phyloP scores from a whole-genome alignment of 2,888 invertebrate genomes.

The Polydrusus tereticollis region DNA sequence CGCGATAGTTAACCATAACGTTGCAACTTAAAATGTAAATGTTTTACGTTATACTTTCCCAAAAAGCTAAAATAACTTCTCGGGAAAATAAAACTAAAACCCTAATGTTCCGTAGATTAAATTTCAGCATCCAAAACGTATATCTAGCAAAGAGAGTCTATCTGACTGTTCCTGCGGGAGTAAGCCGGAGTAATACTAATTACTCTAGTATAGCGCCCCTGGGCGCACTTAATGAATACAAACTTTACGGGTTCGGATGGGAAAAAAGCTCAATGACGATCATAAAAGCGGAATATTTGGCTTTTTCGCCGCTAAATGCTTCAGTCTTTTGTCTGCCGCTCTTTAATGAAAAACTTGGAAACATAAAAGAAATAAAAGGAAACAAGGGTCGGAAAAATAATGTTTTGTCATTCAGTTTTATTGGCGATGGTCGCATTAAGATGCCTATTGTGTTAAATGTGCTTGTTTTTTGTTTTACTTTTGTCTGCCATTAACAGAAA shows the following conservation, averaged over 20 bases:
- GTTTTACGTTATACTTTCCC: not conserved
- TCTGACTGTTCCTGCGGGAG: conserved; percentile 42
- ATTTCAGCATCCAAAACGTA: conserved; percentile 38
- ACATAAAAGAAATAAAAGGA: conserved; percentile 40
- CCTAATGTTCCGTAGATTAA: conserved; percentile 37
- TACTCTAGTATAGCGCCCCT: conserved; percentile 43
- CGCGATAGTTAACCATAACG: not conserved
- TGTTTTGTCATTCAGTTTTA: conserved; percentile 43
- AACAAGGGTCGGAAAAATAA: conserved; percentile 39
- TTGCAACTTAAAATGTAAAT: conserved; percentile 6
- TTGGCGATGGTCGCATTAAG: conserved; percentile 43
- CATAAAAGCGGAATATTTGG: conserved; percentile 46
- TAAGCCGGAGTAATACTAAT: conserved; percentile 48
- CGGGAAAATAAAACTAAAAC: conserved; percentile 31
- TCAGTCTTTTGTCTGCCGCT: conserved; percentile 36
- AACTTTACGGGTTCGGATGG: conserved; percentile 37
- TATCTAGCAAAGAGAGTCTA: conserved; percentile 44
- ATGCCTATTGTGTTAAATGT: conserved; percentile 43
- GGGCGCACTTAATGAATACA: conserved; percentile 50
- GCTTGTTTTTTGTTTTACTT: conserved; percentile 40
- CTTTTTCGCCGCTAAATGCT: conserved; percentile 48
- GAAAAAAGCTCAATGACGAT: conserved; percentile 43
- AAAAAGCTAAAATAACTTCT: conserved; percentile 12
- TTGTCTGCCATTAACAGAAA: conserved; percentile 12
- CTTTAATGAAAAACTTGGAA: conserved; percentile 47